Conservation (phyloP, 2,113 vertebrate genomes). For the Pelusios castaneus region DNA sequence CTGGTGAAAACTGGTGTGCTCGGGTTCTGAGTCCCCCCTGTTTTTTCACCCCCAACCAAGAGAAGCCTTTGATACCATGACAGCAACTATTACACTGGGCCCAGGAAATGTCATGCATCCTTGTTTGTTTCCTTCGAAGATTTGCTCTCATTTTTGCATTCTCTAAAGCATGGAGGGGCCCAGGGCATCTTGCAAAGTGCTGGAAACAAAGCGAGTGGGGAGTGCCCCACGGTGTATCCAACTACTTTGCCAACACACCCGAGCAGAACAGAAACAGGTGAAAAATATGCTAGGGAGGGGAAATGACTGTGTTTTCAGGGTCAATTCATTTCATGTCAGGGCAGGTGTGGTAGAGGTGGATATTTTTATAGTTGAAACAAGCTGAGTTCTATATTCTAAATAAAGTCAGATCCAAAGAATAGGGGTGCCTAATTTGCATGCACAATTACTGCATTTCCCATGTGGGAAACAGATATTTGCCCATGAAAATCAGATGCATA, state of each 20-base stretch:
- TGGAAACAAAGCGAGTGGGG: not conserved
- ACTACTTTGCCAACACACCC: not conserved
- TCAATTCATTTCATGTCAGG: accelerated
- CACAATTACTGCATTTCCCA: not conserved
- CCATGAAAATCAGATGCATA: not conserved
- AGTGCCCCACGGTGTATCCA: accelerated
- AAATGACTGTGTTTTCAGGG: not conserved
- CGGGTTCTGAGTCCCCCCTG: conserved; percentile 4
- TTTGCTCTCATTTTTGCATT: not conserved
- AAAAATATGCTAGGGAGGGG: not conserved
- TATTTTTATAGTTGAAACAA: not conserved
- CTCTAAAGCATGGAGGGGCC: not conserved
- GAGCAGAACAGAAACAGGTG: not conserved
- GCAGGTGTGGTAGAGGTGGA: not conserved
- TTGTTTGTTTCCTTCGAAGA: not conserved
- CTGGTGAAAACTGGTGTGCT: not conserved
- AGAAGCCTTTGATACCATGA: conserved; percentile 9
- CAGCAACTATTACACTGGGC: not conserved
- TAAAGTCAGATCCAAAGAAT: too few relatives aligned
- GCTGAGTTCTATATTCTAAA: not conserved
- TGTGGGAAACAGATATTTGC: not conserved
- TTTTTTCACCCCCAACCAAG: not conserved
- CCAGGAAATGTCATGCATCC: not conserved
- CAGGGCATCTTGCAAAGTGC: not conserved
- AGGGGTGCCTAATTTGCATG: not conserved